These are phyloP conservation scores for Drosophila kuntzei DNA, from an alignment of 2,888 invertebrate genomes.

Conservation along the genomic window DNA sequence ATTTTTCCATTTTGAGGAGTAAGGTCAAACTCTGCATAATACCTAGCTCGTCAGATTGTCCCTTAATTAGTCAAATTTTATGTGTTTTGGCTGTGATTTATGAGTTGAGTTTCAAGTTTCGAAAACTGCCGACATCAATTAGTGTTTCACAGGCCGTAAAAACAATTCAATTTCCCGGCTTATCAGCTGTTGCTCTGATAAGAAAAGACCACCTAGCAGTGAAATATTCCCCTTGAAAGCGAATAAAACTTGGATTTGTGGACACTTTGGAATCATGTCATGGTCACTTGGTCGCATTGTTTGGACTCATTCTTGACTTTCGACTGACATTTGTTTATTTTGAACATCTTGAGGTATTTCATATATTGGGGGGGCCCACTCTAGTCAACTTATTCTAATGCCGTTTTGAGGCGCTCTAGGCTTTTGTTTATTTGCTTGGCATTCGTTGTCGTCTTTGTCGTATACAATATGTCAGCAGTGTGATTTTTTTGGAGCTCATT, in stretches of 20 bases:
- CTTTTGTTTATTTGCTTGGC: conserved; percentile 62
- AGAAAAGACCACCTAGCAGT: conserved; percentile 39
- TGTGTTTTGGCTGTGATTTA: conserved; percentile 55
- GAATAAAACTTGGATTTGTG: conserved; percentile 8
- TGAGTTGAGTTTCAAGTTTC: conserved; percentile 33
- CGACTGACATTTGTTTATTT: conserved; percentile 43
- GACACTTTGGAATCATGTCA: conserved; percentile 45
- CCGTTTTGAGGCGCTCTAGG: conserved; percentile 39
- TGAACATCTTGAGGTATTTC: conserved; percentile 30
- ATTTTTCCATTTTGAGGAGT: too few relatives aligned
- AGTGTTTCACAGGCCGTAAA: conserved; percentile 9
- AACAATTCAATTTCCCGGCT: conserved; percentile 17
- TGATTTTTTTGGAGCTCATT: conserved; percentile 42
- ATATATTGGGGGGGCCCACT: conserved; percentile 20
- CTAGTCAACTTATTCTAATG: conserved; percentile 61
- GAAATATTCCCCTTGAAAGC: background rate
- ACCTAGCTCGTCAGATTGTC: conserved; percentile 6
- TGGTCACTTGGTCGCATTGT: conserved; percentile 49
- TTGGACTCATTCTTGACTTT: conserved; percentile 35
- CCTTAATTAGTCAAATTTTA: conserved; percentile 54
- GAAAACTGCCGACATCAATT: conserved; percentile 34
- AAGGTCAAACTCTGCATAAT: background rate
- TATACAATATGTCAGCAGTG: conserved; percentile 50
- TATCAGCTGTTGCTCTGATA: conserved; percentile 35
- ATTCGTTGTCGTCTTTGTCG: conserved; percentile 33